Evolutionary conservation across 2,797 vertebrate genomes (phyloP).

Genomic region (Sebastes nivosus): DNA sequence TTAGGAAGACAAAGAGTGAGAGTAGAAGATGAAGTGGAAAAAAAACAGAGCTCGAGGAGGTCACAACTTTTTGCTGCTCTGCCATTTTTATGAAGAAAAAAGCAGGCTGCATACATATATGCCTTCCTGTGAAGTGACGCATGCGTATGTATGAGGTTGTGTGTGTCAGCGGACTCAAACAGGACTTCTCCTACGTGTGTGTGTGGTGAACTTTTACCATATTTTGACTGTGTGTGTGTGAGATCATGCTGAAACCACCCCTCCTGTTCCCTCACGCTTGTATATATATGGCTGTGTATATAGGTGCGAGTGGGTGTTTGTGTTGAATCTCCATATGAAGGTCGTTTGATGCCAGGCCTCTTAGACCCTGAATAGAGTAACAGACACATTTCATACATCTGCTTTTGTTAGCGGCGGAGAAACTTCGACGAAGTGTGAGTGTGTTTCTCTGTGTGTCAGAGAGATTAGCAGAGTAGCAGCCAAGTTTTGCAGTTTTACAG

Average conservation of each 20-base stretch:
- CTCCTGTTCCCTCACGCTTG: constrained; percentile 17
- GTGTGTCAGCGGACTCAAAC: constrained; percentile 7
- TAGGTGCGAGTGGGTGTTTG: constrained; percentile 17
- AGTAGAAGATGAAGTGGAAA: not conserved
- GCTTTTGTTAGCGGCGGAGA: constrained; percentile 28
- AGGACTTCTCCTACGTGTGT: not conserved
- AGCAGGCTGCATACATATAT: constrained; percentile 3
- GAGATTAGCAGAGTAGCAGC: constrained; percentile 48
- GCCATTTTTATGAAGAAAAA: constrained; percentile 9
- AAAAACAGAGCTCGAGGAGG: not conserved
- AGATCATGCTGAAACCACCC: not conserved
- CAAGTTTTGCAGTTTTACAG: constrained; percentile 52
- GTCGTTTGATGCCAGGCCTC: constrained; percentile 44
- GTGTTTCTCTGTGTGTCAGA: constrained; percentile 10
- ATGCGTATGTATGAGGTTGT: constrained; percentile 44
- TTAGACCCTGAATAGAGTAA: constrained; percentile 43
- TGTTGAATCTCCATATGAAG: constrained; percentile 42
- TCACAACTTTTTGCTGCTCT: constrained; percentile 12
- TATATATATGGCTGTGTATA: constrained; percentile 8
- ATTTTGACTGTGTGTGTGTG: constrained; percentile 17
- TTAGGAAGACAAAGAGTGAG: not conserved
- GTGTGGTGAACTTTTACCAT: constrained; percentile 20
- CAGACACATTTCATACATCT: constrained; percentile 47
- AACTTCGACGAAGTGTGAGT: not conserved
- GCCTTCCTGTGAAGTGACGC: constrained; percentile 9